These are phyloP conservation scores for Mythimna ferrago DNA, from an alignment of 2,888 invertebrate genomes.

Conservation along the genomic window DNA sequence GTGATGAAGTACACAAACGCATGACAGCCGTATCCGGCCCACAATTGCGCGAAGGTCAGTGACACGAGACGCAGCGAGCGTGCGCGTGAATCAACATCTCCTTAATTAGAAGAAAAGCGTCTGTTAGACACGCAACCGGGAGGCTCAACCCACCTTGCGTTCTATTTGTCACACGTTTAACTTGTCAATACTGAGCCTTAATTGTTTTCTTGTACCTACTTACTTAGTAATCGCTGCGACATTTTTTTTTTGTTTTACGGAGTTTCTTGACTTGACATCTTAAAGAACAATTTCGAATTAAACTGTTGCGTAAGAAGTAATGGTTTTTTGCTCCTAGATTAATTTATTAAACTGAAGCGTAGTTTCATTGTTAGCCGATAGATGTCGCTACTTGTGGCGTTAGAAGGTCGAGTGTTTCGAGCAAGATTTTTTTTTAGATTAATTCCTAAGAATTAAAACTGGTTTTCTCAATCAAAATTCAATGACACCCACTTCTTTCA, in stretches of 20 bases:
- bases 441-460: conserved; percentile 1
- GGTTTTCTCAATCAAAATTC: neutral
- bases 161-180: conserved; percentile 24
- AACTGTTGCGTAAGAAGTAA: neutral
- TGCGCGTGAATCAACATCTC: conserved; percentile 77
- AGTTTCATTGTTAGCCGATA: conserved; percentile 33
- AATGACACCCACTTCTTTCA: conserved; percentile 14
- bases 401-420: neutral
- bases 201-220: conserved; percentile 11
- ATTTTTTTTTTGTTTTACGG: conserved; percentile 2
- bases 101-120: conserved; percentile 77
- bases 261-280: conserved; percentile 9
- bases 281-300: conserved; percentile 2
- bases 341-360: neutral
- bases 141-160: neutral
- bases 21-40: conserved; percentile 77
- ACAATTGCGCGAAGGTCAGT: conserved; percentile 83
- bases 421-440: neutral
- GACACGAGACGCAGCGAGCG: conserved; percentile 74
- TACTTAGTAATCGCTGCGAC: neutral
- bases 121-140: conserved; percentile 47
- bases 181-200: conserved; percentile 18
- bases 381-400: conserved; percentile 56
- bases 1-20: conserved; percentile 77
- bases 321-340: neutral